Percentiles rank a stretch among this genome's conserved stretches.
Conservation (phyloP, 2,797 vertebrate species). For the Phalloptychus januarius region DNA sequence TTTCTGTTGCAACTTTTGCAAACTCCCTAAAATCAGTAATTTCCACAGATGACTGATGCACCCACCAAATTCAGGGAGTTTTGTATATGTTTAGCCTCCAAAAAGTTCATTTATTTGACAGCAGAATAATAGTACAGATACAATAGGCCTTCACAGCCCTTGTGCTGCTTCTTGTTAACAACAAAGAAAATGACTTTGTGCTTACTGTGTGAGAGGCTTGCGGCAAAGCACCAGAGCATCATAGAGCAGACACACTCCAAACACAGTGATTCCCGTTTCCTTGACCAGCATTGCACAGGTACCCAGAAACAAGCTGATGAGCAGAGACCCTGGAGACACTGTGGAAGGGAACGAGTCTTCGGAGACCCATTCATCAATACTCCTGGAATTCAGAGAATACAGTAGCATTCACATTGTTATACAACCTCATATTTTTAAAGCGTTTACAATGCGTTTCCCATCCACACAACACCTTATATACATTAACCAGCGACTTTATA, state of each 20-base stretch:
- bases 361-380: constrained; percentile 78
- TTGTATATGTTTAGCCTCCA: too few relatives aligned
- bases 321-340: constrained; percentile 81
- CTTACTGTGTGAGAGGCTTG: constrained; percentile 85
- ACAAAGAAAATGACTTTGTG: constrained; percentile 15
- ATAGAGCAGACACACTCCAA: constrained; percentile 92
- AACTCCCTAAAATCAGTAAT: too few relatives aligned
- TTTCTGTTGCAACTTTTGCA: too few relatives aligned
- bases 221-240: constrained; percentile 90
- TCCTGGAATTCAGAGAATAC: constrained; percentile 80
- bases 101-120: too few relatives aligned
- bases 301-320: constrained; percentile 88
- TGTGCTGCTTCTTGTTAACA: neutral
- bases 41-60: too few relatives aligned
- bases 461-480: neutral
- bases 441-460: neutral
- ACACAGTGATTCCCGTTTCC: constrained; percentile 94
- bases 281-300: constrained; percentile 97
- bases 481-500: neutral
- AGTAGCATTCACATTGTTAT: neutral
- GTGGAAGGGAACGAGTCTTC: constrained; percentile 83
- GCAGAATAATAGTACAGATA: too few relatives aligned
- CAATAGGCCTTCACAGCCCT: too few relatives aligned
- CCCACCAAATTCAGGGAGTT: too few relatives aligned
- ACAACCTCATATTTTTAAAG: neutral